Evolutionary conservation across 2,888 invertebrate species (phyloP).

Genomic region (Miltochrista miniata): DNA sequence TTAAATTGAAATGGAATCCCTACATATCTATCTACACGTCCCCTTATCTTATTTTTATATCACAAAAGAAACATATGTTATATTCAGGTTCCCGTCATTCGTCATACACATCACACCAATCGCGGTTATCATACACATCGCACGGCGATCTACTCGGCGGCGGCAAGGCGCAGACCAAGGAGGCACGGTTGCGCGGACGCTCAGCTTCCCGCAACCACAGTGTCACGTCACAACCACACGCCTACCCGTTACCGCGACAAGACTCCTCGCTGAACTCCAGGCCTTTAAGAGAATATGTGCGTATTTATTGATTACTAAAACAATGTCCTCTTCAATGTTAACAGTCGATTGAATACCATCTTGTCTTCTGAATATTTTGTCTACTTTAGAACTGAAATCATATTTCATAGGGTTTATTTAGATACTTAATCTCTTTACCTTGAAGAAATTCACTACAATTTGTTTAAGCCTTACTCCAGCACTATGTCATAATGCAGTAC

Average conservation of each 20-base stretch:
- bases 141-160: constrained; percentile 95
- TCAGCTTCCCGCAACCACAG: constrained; percentile 88
- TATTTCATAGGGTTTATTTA: too few relatives aligned
- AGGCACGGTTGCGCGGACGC: constrained; percentile 90
- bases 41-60: too few relatives aligned
- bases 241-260: constrained; percentile 76
- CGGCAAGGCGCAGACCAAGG: constrained; percentile 91
- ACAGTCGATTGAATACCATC: not conserved
- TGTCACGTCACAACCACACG: constrained; percentile 84
- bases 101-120: constrained; percentile 97
- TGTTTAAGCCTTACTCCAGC: too few relatives aligned
- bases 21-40: too few relatives aligned
- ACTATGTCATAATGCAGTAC: too few relatives aligned
- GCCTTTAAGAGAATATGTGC: constrained; percentile 90
- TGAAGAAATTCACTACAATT: too few relatives aligned
- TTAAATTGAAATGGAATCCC: too few relatives aligned
- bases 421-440: too few relatives aligned
- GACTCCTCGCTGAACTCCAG: constrained; percentile 84
- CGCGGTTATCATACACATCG: constrained; percentile 96
- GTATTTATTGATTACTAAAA: constrained; percentile 41
- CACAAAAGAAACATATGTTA: too few relatives aligned
- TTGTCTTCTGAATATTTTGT: not conserved
- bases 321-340: too few relatives aligned
- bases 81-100: constrained; percentile 92
- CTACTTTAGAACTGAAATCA: too few relatives aligned